phyloP scores from a whole-genome alignment of 2,113 vertebrate genomes.

The Microtus pennsylvanicus region DNA sequence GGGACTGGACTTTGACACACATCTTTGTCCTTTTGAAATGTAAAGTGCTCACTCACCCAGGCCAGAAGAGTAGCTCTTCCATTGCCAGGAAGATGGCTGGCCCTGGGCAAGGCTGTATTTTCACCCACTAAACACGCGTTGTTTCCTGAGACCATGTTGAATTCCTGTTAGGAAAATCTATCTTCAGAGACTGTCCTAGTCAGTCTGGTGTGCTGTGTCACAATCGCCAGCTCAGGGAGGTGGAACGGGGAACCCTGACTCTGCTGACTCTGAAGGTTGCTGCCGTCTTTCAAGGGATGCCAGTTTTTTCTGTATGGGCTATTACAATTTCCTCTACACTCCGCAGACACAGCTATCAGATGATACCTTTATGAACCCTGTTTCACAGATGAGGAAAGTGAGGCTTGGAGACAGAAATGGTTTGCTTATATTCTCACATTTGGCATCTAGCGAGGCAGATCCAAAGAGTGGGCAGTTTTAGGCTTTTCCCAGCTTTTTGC shows the following conservation, averaged over 20 bases:
- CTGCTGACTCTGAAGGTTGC: background rate
- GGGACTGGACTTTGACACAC: accelerated
- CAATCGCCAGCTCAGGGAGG: background rate
- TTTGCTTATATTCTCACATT: accelerated
- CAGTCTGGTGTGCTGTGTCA: background rate
- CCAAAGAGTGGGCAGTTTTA: accelerated
- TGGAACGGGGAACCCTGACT: background rate
- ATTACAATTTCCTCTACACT: accelerated
- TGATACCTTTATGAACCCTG: no score
- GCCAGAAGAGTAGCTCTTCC: accelerated
- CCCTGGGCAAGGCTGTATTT: accelerated
- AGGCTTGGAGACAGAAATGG: background rate
- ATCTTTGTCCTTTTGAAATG: background rate
- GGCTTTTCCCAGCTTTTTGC: background rate
- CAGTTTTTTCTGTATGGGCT: background rate
- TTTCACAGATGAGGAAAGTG: background rate
- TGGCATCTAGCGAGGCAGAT: background rate
- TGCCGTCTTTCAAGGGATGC: background rate
- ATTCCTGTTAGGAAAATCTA: background rate
- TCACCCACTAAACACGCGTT: background rate
- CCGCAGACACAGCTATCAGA: background rate
- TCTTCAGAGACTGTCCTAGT: accelerated
- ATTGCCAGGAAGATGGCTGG: accelerated
- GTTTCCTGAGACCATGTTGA: accelerated
- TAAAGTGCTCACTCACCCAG: background rate